Percentiles rank a stretch among this genome's conserved stretches.
phyloP scores from a whole-genome alignment of 2,113 vertebrate species.

The Bubo bubo region DNA sequence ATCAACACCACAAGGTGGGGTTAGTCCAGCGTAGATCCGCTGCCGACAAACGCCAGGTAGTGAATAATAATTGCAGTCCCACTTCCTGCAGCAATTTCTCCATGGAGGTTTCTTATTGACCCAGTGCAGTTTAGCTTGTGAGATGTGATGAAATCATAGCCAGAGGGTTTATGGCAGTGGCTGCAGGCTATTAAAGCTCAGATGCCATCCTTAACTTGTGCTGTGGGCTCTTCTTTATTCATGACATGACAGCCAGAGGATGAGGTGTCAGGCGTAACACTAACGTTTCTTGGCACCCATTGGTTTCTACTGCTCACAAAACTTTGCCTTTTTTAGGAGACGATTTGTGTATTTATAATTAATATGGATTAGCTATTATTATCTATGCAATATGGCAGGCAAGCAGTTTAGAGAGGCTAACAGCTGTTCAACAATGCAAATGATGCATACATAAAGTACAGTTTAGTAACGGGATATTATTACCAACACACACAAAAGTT shows the following conservation, averaged over 20 bases:
- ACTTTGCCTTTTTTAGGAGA: constrained; percentile 67
- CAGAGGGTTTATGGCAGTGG: constrained; percentile 47
- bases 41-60: neutral
- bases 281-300: constrained; percentile 66
- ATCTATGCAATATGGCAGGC: constrained; percentile 71
- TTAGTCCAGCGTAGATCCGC: constrained; percentile 46
- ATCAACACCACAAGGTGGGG: constrained; percentile 54
- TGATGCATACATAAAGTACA: constrained; percentile 65
- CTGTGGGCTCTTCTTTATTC: constrained; percentile 43
- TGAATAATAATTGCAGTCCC: neutral
- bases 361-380: constrained; percentile 78
- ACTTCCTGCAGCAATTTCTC: neutral
- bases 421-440: constrained; percentile 78
- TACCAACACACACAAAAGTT: constrained; percentile 44
- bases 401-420: constrained; percentile 65
- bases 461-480: constrained; percentile 60
- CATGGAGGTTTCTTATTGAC: neutral
- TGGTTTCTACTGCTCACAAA: constrained; percentile 50
- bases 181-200: constrained; percentile 60
- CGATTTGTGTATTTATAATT: constrained; percentile 76
- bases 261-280: constrained; percentile 64
- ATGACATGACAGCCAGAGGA: constrained; percentile 28
- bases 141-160: constrained; percentile 54
- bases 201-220: constrained; percentile 33
- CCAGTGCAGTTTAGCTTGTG: constrained; percentile 30